These are phyloP conservation scores for Catharus fuscescens DNA, from an alignment of 2,113 vertebrate species.

Conservation along the genomic window DNA sequence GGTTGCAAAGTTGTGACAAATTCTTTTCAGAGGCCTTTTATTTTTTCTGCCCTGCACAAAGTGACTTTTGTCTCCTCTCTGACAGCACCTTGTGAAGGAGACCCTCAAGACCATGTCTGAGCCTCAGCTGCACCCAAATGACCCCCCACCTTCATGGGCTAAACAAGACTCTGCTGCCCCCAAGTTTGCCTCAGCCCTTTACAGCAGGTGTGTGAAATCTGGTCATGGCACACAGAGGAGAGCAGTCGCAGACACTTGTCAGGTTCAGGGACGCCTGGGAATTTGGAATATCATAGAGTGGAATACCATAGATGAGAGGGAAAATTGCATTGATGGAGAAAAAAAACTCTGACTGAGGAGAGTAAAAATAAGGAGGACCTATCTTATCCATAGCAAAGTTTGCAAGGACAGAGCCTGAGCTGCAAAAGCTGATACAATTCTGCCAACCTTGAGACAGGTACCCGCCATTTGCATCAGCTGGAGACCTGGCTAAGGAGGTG, in stretches of 20 bases:
- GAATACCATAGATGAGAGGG: neutral
- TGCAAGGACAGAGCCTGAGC: neutral
- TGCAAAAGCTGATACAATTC: neutral
- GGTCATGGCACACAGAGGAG: neutral
- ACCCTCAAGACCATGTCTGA: neutral
- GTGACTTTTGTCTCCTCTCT: neutral
- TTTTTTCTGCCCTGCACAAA: neutral
- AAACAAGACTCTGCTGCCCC: neutral
- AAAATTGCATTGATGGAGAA: neutral
- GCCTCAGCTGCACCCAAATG: neutral
- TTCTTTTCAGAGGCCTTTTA: neutral
- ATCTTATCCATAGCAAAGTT: neutral
- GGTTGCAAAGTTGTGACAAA: slow-evolving; percentile 12
- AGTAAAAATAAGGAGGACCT: neutral
- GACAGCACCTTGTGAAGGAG: neutral
- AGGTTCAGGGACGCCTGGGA: neutral
- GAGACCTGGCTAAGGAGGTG: neutral
- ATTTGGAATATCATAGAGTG: neutral
- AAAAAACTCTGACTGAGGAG: neutral
- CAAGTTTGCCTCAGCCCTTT: neutral
- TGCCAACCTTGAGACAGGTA: neutral
- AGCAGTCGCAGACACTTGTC: neutral
- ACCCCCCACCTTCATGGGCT: neutral
- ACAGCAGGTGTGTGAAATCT: neutral
- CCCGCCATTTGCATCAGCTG: neutral